These are phyloP conservation scores for Linurgus olivaceus DNA, from an alignment of 2,797 vertebrate genomes.

Conservation along the genomic window DNA sequence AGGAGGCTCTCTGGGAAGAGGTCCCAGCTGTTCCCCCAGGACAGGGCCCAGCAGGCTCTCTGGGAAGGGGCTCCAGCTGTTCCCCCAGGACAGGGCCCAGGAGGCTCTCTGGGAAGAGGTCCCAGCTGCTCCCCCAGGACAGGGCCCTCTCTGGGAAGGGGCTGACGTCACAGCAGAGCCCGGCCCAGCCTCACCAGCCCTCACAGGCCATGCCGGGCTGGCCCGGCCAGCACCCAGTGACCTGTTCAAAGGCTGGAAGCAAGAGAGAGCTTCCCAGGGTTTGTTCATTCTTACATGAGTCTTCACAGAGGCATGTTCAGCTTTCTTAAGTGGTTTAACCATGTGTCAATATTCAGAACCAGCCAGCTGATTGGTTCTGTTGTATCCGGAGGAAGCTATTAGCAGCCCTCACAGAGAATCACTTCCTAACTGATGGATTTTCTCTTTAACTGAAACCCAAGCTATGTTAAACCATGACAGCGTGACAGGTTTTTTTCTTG, in stretches of 20 bases:
- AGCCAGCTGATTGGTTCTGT: background rate
- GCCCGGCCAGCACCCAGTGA: rapidly evolving
- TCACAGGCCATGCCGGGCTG: rapidly evolving
- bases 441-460: background rate
- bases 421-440: background rate
- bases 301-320: too few relatives aligned
- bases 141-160: background rate
- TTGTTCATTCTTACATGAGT: background rate
- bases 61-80: too few relatives aligned
- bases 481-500: background rate
- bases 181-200: background rate
- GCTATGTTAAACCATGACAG: background rate
- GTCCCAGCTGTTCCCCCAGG: too few relatives aligned
- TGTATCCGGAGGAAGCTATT: background rate
- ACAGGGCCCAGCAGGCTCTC: too few relatives aligned
- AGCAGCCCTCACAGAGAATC: background rate
- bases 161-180: rapidly evolving
- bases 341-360: background rate
- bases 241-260: background rate
- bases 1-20: background rate
- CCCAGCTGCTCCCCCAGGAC: background rate
- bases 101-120: background rate
- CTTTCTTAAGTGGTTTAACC: too few relatives aligned
- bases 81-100: too few relatives aligned
- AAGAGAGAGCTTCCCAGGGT: background rate